Conservation (phyloP, 2,113 vertebrate genomes). For the Sula dactylatra region DNA sequence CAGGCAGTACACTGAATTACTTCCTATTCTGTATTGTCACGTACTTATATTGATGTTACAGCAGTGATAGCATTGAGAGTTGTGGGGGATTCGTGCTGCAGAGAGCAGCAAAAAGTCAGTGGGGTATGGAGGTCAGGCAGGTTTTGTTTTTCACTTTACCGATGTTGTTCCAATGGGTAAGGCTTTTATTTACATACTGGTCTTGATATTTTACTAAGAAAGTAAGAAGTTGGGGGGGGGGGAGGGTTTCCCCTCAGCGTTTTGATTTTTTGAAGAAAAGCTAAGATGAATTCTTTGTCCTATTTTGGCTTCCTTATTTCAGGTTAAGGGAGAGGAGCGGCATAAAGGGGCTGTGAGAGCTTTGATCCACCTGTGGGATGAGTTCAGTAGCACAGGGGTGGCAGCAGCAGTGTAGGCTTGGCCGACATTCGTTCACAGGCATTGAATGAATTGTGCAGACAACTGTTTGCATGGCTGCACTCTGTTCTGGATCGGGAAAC, state of each 20-base stretch:
- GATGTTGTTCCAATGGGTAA: not conserved
- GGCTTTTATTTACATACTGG: not conserved
- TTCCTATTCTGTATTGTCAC: not conserved
- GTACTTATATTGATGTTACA: fast-evolving
- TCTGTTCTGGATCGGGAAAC: fast-evolving
- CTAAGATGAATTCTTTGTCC: not conserved
- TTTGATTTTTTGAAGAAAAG: not conserved
- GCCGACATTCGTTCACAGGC: not conserved
- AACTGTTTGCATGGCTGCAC: not conserved
- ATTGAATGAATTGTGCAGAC: not conserved
- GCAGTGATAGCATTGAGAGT: not conserved
- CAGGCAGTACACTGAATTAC: not conserved
- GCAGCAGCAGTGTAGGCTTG: not conserved
- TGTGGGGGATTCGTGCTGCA: not conserved
- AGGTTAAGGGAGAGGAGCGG: not conserved
- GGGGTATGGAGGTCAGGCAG: not conserved
- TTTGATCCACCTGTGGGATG: not conserved
- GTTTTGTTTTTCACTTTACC: not conserved
- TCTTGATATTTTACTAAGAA: not conserved
- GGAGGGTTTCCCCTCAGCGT: not conserved
- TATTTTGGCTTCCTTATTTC: not conserved
- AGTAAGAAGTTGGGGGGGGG: not conserved
- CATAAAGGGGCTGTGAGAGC: not conserved
- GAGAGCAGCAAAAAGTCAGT: not conserved
- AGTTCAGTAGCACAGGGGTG: not conserved